Base-by-base conservation (phyloP, 2,113 vertebrate species). In the Serilophus lunatus region DNA sequence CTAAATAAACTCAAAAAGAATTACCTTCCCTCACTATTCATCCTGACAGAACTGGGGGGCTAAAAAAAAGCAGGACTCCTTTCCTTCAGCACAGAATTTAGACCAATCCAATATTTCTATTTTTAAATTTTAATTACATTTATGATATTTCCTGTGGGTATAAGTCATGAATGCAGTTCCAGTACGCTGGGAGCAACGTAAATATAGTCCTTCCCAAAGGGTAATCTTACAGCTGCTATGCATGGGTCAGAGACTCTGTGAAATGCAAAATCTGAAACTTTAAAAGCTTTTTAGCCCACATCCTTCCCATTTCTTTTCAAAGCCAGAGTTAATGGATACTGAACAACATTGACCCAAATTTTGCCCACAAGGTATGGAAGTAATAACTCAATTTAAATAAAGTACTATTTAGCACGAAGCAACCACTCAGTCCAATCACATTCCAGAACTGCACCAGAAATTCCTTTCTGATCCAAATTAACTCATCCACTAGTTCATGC, bases 111-210 rank as follows among this genome's bases (percentile, higher is more conserved):
- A 4, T 92, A 94, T 50, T 90, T 80, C 87, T 95, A 87, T 92
- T 97, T 95, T 94, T 93, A 97, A 76, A 90, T 96, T 95, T 96
- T 94, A 97, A 92, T 95, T 88, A 95, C 47, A 86, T 88, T 96
- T 88, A 94, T 86, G 71, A 80, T 92, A 93, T 78, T 94, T 96
- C 92, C 92, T 90, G 76, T 83, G 92, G 71, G 71, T 80, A 26
- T 90, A 92, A 93, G 56, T 64, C 79, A 92, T 74, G 60, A 92
- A 92, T 92, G 82, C 64, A 90, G 85, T 60, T 68, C 54, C 61
- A 94, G 71, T 90, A 63, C 15, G 88, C 88, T 88, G 36, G 23
- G 76, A 95, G 82, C 71, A 83, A 86, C 0, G 0, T 70, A 90
- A 94, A 93, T 60, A 89, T 7, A 96, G 79, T 78, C 9, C 66